These are phyloP conservation scores for Platysteira castanea DNA, from an alignment of 2,113 vertebrate species.

Conservation along the genomic window DNA sequence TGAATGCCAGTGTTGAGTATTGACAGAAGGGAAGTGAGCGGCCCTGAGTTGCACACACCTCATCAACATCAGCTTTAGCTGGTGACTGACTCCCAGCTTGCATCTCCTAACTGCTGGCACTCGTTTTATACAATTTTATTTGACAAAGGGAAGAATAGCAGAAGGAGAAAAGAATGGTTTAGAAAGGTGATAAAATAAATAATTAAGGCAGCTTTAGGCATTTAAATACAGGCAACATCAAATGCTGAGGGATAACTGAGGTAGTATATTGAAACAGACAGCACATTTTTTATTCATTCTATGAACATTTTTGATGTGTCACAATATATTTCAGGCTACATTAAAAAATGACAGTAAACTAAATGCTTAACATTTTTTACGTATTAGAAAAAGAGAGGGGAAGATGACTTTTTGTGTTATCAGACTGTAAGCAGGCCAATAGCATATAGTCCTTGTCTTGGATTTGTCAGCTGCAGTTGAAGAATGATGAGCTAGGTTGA, in stretches of 20 bases:
- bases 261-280: slow-evolving; percentile 45
- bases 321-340: slow-evolving; percentile 23
- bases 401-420: neutral
- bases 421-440: neutral
- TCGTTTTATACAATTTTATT: neutral
- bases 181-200: neutral
- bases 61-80: neutral
- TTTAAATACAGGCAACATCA: neutral
- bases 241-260: neutral
- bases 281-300: slow-evolving; percentile 45
- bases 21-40: rapidly evolving
- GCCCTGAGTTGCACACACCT: neutral
- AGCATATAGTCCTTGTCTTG: neutral
- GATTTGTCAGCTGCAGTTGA: neutral
- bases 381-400: neutral
- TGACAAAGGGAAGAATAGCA: neutral
- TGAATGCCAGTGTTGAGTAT: rapidly evolving
- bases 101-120: neutral
- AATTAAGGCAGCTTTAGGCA: neutral
- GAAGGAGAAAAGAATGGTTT: neutral
- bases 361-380: slow-evolving; percentile 32
- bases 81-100: neutral
- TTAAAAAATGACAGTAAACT: slow-evolving; percentile 29
- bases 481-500: neutral
- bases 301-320: slow-evolving; percentile 43